Conservation (phyloP, 1,140 invertebrate genomes). For the Trypoxylus dichotomus region DNA sequence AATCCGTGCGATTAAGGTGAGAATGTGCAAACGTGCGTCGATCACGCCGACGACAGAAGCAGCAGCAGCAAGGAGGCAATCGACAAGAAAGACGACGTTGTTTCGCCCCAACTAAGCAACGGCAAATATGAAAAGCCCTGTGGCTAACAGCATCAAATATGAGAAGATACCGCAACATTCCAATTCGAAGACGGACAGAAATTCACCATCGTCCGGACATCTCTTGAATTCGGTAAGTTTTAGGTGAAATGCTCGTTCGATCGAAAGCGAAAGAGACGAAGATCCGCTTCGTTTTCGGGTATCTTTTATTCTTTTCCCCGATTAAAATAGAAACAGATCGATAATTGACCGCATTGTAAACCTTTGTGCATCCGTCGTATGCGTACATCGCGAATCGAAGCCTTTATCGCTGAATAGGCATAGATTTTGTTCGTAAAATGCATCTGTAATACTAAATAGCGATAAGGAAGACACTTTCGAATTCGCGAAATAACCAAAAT, state of each 20-base stretch:
- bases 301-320: background rate
- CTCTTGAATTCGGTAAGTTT: background rate
- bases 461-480: too few species aligned
- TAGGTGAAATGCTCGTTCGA: too few species aligned
- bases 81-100: background rate
- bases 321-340: slow-evolving; percentile 9
- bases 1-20: background rate
- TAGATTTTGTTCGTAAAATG: too few species aligned
- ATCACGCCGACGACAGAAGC: background rate
- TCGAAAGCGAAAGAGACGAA: background rate
- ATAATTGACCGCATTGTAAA: background rate
- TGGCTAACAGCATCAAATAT: background rate
- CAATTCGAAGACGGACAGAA: background rate
- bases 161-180: background rate
- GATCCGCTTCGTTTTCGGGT: background rate
- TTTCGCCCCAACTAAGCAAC: background rate
- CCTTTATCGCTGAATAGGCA: too few species aligned
- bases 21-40: background rate
- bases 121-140: background rate
- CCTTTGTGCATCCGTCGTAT: background rate
- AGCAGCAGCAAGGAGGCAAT: background rate
- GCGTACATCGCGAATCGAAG: background rate
- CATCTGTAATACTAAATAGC: too few species aligned
- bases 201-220: background rate
- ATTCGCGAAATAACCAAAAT: too few species aligned